Conservation (phyloP, 1,140 invertebrate species). For the Antheraea pernyi region DNA sequence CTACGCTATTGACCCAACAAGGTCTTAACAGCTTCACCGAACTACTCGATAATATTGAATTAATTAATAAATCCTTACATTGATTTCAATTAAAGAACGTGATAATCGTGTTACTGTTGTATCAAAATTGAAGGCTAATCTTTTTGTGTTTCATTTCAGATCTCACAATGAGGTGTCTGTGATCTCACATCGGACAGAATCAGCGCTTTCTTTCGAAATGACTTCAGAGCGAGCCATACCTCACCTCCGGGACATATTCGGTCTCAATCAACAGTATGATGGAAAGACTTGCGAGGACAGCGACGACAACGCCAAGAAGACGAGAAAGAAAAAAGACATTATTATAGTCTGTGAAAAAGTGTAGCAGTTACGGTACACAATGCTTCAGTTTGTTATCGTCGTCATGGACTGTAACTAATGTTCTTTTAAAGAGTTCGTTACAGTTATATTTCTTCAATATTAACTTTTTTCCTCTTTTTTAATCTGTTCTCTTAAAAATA, state of each 20-base stretch:
- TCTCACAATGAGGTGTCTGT: slow-evolving; percentile 65
- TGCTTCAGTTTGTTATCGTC: slow-evolving; percentile 15
- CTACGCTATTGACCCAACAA: no score
- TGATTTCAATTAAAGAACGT: no score
- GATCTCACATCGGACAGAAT: slow-evolving; percentile 45
- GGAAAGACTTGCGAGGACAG: slow-evolving; percentile 58
- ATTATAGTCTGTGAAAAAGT: slow-evolving; percentile 10
- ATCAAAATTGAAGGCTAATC: background rate
- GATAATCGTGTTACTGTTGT: background rate
- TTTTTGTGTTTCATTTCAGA: slow-evolving; percentile 47
- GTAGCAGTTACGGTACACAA: slow-evolving; percentile 18
- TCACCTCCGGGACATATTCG: slow-evolving; percentile 84
- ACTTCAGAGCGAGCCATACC: slow-evolving; percentile 84
- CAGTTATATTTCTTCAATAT: background rate
- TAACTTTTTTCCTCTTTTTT: background rate
- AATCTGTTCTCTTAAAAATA: no score
- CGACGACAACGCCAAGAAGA: slow-evolving; percentile 80
- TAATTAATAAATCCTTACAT: no score
- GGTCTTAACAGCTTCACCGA: no score
- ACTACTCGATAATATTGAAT: no score
- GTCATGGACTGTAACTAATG: slow-evolving; percentile 17
- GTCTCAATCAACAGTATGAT: slow-evolving; percentile 76
- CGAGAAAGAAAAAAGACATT: slow-evolving; percentile 81
- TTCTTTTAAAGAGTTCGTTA: slow-evolving; percentile 2
- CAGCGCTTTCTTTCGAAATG: slow-evolving; percentile 50